Evolutionary conservation across 2,888 invertebrate genomes (phyloP).

Genomic region (Ceriagrion tenellum): DNA sequence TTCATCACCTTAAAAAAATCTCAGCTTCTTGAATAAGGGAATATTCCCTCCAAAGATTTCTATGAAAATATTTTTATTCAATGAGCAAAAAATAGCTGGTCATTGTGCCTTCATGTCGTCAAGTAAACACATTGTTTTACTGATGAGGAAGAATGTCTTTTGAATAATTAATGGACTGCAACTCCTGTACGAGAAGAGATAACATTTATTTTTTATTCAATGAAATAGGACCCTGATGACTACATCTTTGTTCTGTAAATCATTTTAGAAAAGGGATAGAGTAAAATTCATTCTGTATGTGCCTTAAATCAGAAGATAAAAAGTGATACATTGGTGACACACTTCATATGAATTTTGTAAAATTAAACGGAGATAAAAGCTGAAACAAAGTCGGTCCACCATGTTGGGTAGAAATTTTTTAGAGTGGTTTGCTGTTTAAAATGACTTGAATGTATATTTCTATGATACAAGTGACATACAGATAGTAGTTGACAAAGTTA

Average conservation of each 20-base stretch:
- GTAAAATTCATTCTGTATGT: neutral
- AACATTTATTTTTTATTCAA: neutral
- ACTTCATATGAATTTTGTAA: neutral
- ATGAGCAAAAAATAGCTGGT: neutral
- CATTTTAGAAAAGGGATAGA: neutral
- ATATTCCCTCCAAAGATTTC: conserved; percentile 56
- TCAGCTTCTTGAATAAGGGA: neutral
- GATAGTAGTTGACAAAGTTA: conserved; percentile 39
- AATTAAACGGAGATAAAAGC: neutral
- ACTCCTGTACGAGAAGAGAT: neutral
- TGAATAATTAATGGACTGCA: neutral
- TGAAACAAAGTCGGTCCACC: neutral
- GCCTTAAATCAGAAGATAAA: neutral
- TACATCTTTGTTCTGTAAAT: neutral
- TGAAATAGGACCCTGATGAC: neutral
- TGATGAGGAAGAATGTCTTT: neutral
- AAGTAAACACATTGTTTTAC: neutral
- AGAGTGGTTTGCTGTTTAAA: neutral
- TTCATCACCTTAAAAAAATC: neutral
- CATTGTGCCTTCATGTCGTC: neutral
- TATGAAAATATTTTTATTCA: conserved; percentile 34
- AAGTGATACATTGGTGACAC: neutral
- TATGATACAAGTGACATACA: neutral
- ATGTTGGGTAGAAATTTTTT: neutral
- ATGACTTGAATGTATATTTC: neutral